Percentiles rank a stretch among this genome's conserved stretches.
Evolutionary conservation across 1,140 invertebrate genomes (phyloP).

Genomic region (Micrasema minimum): DNA sequence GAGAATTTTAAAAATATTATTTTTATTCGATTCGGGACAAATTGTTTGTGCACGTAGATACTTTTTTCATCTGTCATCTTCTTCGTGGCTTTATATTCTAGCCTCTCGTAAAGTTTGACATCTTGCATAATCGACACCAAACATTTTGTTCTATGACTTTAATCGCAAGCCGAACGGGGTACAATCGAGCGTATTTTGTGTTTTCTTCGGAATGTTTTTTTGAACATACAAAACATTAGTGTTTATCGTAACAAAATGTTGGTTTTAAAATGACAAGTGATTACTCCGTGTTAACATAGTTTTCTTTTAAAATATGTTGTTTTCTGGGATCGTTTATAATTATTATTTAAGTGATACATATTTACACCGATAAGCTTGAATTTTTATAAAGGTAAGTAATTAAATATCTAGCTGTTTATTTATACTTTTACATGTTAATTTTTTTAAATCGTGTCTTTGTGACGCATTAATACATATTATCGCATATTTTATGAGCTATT

Average conservation of each 20-base stretch:
- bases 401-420: too few relatives aligned
- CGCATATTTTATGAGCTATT: too few relatives aligned
- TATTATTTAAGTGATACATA: constrained; percentile 9
- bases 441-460: too few relatives aligned
- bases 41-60: too few relatives aligned
- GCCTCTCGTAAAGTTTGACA: constrained; percentile 17
- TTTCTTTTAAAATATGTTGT: constrained; percentile 20
- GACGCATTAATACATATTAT: too few relatives aligned
- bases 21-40: too few relatives aligned
- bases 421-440: too few relatives aligned
- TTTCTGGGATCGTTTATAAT: background rate
- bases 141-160: constrained; percentile 6
- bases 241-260: constrained; percentile 12
- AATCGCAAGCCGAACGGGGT: constrained; percentile 7
- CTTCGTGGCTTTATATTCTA: too few relatives aligned
- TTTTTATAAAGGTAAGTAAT: constrained; percentile 2
- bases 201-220: too few relatives aligned
- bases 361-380: constrained; percentile 11
- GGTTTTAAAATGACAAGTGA: constrained; percentile 17
- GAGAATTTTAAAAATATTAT: too few relatives aligned
- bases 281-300: constrained; percentile 8
- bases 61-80: too few relatives aligned
- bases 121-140: constrained; percentile 14
- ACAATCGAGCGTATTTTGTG: too few relatives aligned
- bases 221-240: background rate